Evolutionary conservation across 2,797 vertebrate genomes (phyloP), one percentile per base, ranked within the genome.

Genomic region (Myotis planiceps): DNA sequence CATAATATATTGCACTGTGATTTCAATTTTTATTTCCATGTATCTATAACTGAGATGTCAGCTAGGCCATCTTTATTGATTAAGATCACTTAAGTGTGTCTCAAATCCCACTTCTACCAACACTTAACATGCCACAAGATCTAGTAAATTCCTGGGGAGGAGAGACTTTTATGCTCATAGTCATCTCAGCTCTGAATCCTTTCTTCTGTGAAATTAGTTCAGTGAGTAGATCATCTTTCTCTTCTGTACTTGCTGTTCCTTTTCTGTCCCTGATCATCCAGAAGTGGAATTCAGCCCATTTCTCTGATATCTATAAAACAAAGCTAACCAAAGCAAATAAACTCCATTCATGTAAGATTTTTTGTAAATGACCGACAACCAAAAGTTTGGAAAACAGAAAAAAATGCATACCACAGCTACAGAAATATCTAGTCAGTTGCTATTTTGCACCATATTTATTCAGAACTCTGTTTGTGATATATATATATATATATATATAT

Each of bases 11-110:
- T 66, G 5, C 51, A 18, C 13, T 79, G 37, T 80, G 72, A 86
- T 92, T 95, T 96, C 49, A 14, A 79, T 82, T 75, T 69, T 71
- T 90, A 84, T 95, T 81, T 86, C 86, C 39, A 86, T 32, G 19
- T 74, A 88, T 88, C 63, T 90, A 19, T 88, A 97, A 90, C 27
- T 88, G 85, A 71, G 45, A 51, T 83, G 78, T 76, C 82, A 94
- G 18, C 23, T 47, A 83, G 32, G 88, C 29, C 47, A 27, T 81
- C 42, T 93, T 45, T 78, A 39, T 10, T 0, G 66, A 84, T 29
- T 90, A 87, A 86, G 32, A 96, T 74, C 49, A 65, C 13, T 42
- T 37, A 49, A 55, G 1, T 66, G 9, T 90, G 65, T 85, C 39
- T 86, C 51, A 91, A 55, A 82, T 29, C 13, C 18, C 45, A 74